Percentiles rank a stretch among this genome's conserved stretches.
These are phyloP conservation scores for Coregonus sp. DNA, from an alignment of 2,797 vertebrate genomes.

Conservation along the genomic window DNA sequence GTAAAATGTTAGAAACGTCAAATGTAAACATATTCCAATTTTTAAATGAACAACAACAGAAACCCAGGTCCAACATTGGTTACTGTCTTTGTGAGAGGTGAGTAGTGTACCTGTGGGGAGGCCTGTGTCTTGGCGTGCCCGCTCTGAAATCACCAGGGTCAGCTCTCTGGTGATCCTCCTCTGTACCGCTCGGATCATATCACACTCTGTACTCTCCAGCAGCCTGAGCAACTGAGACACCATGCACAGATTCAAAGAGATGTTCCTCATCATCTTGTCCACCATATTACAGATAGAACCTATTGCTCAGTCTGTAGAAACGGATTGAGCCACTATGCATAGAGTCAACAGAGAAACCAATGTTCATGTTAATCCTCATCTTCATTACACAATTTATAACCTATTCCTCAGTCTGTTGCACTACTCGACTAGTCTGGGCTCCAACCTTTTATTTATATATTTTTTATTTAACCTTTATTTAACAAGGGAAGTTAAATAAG, in stretches of 20 bases:
- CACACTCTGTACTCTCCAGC: conserved; percentile 79
- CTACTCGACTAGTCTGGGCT: background rate
- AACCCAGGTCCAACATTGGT: background rate
- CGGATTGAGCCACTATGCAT: too few relatives aligned
- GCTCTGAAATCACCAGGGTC: conserved; percentile 74
- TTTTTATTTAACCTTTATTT: too few relatives aligned
- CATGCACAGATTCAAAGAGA: background rate
- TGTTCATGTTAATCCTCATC: background rate
- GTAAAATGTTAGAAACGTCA: background rate
- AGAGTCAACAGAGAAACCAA: background rate
- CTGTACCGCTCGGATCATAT: conserved; percentile 74
- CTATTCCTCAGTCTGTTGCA: background rate
- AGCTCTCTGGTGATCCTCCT: conserved; percentile 72
- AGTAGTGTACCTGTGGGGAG: conserved; percentile 72
- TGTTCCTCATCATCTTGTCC: background rate
- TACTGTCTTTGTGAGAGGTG: background rate
- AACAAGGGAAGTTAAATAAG: too few relatives aligned
- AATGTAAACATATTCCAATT: background rate
- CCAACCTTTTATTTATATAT: background rate
- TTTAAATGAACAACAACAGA: background rate
- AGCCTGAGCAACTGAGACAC: conserved; percentile 76
- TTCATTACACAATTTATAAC: background rate
- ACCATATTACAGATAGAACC: background rate
- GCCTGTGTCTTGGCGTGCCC: conserved; percentile 54
- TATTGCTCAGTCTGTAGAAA: background rate